Evolutionary conservation across 2,113 vertebrate species (phyloP), one percentile per base, ranked within the genome.

Genomic region (Grus americana): DNA sequence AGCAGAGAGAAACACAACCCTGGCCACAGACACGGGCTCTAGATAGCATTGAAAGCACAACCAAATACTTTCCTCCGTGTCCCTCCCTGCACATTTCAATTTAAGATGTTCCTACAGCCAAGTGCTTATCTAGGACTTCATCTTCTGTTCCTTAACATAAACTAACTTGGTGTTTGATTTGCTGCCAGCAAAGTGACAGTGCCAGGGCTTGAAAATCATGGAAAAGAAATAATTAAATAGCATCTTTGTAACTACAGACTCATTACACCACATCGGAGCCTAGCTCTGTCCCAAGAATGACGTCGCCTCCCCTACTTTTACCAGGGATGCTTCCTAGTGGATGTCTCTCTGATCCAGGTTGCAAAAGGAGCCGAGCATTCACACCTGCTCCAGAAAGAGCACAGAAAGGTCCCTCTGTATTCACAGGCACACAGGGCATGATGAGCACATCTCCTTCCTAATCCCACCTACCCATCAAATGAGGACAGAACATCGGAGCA

Each of bases 61-160:
- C 10, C 63, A 73, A 36, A 52, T 1, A 21, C 46, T 79, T 47
- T 84, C 61, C 61, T 61, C 68, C 2, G 2, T 4, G 24, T 47
- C 47, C 34, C 46, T 54, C 42, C 36, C 52, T 1, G 3, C 54
- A 38, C 11, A 1, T 66, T 88, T 93, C 68, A 87, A 81, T 94
- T 55, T 91, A 70, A 95, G 73, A 91, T 2, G 11, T 65, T 95
- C 87, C 89, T 92, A 95, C 81, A 96, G 87, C 61, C 0, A 26
- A 93, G 70, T 72, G 93, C 94, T 94, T 97, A 96, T 96, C 97
- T 95, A 88, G 88, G 94, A 92, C 85, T 97, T 84, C 90, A 93
- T 92, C 95, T 94, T 90, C 92, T 90, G 71, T 57, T 94, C 88
- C 81, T 93, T 95, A 94, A 94, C 72, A 79, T 85, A 96, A 95